These are phyloP conservation scores for Brachionus calyciflorus DNA, from an alignment of 1,140 invertebrate genomes.

Conservation along the genomic window DNA sequence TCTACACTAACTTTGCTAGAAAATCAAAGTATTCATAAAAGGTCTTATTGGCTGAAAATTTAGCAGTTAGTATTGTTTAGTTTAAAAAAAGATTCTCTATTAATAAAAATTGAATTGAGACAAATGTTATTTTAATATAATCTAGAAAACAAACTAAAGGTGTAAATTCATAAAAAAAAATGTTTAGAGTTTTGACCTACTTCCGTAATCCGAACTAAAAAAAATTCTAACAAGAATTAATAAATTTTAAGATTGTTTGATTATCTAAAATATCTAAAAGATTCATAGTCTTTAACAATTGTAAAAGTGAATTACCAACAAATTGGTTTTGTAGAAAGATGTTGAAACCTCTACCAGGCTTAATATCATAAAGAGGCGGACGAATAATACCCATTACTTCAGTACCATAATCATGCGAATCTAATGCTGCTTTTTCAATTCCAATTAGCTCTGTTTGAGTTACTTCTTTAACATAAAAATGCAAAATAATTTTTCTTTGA, in stretches of 20 bases:
- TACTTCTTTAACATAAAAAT: conserved; percentile 63
- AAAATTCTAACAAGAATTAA: conserved; percentile 4
- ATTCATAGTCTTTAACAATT: conserved; percentile 8
- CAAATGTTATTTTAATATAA: too few species aligned
- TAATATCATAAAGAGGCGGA: conserved; percentile 17
- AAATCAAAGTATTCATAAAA: too few species aligned
- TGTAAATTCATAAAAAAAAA: too few species aligned
- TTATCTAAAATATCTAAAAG: not conserved
- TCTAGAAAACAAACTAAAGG: too few species aligned
- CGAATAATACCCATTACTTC: conserved; percentile 55
- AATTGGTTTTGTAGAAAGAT: conserved; percentile 17
- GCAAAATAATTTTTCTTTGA: conserved; percentile 59
- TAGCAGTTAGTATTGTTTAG: too few species aligned
- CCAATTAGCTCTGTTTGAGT: conserved; percentile 56
- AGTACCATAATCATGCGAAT: conserved; percentile 60
- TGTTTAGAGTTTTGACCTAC: too few species aligned
- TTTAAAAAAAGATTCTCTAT: too few species aligned
- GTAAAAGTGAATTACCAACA: conserved; percentile 31
- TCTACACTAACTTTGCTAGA: too few species aligned
- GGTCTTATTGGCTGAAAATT: too few species aligned
- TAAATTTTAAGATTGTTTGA: conserved; percentile 8
- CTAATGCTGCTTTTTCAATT: conserved; percentile 56
- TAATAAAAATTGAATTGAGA: too few species aligned
- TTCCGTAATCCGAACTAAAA: too few species aligned
- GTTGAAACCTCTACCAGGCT: not conserved